Conservation (phyloP, 2,797 vertebrate genomes). For the Gymnothorax javanicus region DNA sequence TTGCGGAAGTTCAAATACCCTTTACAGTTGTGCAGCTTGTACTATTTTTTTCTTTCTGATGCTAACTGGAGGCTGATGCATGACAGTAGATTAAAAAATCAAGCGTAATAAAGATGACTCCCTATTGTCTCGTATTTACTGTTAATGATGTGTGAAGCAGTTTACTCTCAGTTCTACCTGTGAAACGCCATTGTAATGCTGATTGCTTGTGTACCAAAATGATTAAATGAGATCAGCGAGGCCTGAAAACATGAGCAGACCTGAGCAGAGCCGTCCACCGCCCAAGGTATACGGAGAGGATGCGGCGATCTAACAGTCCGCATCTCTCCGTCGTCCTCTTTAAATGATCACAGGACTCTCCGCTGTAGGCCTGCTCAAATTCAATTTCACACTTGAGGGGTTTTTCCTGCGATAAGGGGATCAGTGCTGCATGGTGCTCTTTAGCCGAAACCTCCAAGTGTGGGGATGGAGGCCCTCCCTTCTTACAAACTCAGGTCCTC, state of each 20-base stretch:
- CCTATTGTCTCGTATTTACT: constrained; percentile 22
- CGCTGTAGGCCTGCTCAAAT: constrained; percentile 53
- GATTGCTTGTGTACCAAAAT: neutral
- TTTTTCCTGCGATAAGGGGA: constrained; percentile 42
- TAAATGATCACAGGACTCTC: constrained; percentile 40
- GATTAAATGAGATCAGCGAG: neutral
- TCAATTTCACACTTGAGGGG: constrained; percentile 70
- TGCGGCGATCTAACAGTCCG: constrained; percentile 26
- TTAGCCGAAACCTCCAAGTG: neutral
- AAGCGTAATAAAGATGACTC: constrained; percentile 20
- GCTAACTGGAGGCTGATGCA: neutral
- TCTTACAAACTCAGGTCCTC: neutral
- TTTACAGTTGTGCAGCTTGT: neutral
- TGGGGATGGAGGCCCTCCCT: neutral
- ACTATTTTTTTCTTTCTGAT: neutral
- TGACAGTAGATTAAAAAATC: constrained; percentile 3
- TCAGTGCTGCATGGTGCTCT: neutral
- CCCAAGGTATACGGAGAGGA: neutral
- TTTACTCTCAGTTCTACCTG: neutral
- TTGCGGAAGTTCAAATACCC: neutral
- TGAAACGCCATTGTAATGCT: neutral
- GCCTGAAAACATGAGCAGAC: constrained; percentile 5
- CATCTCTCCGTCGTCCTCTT: constrained; percentile 38
- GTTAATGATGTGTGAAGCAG: neutral
- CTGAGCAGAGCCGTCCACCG: constrained; percentile 22